Evolutionary conservation across 1,140 invertebrate genomes (phyloP), one percentile per base, ranked within the genome.

Genomic region (Nasonia vitripennis): DNA sequence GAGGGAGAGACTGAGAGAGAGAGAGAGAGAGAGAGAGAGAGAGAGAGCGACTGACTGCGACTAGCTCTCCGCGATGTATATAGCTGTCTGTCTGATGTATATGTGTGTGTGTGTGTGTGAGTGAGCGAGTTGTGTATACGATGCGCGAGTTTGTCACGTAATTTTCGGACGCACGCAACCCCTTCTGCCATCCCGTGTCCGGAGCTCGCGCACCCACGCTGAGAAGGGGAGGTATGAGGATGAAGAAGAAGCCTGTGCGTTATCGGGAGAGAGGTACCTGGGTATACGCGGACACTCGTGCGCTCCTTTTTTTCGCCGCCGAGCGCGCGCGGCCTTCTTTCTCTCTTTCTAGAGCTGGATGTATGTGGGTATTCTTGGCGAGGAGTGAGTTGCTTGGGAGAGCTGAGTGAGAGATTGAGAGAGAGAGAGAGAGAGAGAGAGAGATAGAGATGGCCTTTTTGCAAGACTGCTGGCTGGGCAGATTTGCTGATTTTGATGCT

Each of bases 71-170:
- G 27, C 27, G 27, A 37, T 37, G 34, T 37, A 37, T 37, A 37
- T 37, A 37, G 34, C 5, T 37, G 27, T 27, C 27, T 27, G 27
- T 27, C 27, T 27, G 34, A 37, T 37, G 34, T 37, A 3, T 37
- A 1, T 73, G 45, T 81, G 17, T 81, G 41, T 45, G n/a, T 41
- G 2, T 11, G 68, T 81, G 37, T 74, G 85, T 68, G 81, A 87
- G 88, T 86, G 87, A 37, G 34, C 34, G 34, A 37, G 34, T 37
- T 88, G 87, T 87, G 87, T 87, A 88, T 78, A 84, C 86, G 90
- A 90, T 89, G 91, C 89, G n/a, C 31, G 90, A 92, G 88, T 92
- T 92, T 91, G 91, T 92, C 91, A 92, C 91, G 91, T 92, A 92
- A 92, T 91, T 92, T 92, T 92, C 88, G 85, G 37, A 89, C 88